phyloP scores from a whole-genome alignment of 2,888 invertebrate species.

The Herminia tarsipennalis region DNA sequence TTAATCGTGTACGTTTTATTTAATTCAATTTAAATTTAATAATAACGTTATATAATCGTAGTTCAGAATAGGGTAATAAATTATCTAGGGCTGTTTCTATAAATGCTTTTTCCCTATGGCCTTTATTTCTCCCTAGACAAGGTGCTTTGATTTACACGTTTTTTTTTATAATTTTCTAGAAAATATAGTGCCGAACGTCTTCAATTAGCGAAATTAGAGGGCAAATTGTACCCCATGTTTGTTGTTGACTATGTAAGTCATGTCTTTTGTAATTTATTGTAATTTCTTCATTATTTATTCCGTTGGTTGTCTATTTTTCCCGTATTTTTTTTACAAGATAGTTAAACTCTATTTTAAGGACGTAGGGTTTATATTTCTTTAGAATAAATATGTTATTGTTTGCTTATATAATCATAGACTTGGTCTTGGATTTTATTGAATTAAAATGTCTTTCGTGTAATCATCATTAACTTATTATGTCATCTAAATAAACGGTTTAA shows the following conservation, averaged over 20 bases:
- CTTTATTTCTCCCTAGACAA: not conserved
- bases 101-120: not conserved
- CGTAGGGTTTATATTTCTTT: too few species aligned
- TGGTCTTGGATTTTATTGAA: not conserved
- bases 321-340: not conserved
- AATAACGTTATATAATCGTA: not conserved
- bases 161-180: conserved; percentile 12
- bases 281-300: conserved; percentile 28
- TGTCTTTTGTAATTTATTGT: conserved; percentile 21
- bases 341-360: too few species aligned
- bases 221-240: conserved; percentile 6
- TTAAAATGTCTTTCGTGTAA: not conserved
- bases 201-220: conserved; percentile 18
- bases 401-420: too few species aligned
- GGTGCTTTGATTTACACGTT: not conserved
- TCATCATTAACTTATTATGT: too few species aligned
- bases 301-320: conserved; percentile 5
- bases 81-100: not conserved
- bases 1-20: not conserved
- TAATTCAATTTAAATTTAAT: not conserved
- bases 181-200: conserved; percentile 4
- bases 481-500: conserved; percentile 31
- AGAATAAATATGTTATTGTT: too few species aligned
- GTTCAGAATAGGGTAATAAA: not conserved
- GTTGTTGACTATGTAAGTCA: not conserved